phyloP scores from a whole-genome alignment of 1,140 invertebrate species.

The Cephus cinctus region DNA sequence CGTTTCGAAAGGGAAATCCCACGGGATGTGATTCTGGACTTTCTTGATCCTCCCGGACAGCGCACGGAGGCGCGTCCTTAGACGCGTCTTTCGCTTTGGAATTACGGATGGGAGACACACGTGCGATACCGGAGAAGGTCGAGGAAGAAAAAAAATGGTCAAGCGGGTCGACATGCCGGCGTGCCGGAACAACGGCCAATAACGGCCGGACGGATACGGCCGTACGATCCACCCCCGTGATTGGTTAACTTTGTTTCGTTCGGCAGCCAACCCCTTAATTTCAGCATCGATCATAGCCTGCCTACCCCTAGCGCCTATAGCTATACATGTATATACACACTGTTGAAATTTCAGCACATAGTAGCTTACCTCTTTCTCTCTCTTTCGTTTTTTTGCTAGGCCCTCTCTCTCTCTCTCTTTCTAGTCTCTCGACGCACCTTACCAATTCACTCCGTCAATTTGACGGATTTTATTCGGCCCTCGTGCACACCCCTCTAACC shows the following conservation, averaged over 20 bases:
- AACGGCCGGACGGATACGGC: constrained; percentile 28
- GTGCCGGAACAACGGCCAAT: constrained; percentile 27
- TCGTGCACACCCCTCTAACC: too few relatives aligned
- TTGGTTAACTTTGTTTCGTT: constrained; percentile 47
- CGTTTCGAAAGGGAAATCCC: too few relatives aligned
- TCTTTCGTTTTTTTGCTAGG: constrained; percentile 5
- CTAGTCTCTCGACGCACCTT: constrained; percentile 18
- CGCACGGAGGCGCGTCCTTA: too few relatives aligned
- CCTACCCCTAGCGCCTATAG: constrained; percentile 12
- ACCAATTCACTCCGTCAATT: constrained; percentile 28
- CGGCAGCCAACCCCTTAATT: constrained; percentile 40
- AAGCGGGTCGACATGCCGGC: constrained; percentile 28
- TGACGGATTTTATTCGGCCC: constrained; percentile 34
- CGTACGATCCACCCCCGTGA: constrained; percentile 31
- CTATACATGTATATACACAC: too few relatives aligned
- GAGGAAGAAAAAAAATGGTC: constrained; percentile 31
- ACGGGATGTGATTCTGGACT: too few relatives aligned
- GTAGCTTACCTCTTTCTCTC: constrained; percentile 8
- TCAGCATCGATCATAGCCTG: constrained; percentile 42
- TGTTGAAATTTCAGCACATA: constrained; percentile 13
- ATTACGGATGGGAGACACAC: too few relatives aligned
- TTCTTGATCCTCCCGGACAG: too few relatives aligned
- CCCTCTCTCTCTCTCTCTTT: constrained; percentile 10
- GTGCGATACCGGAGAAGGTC: neutral
- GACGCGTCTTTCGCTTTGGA: too few relatives aligned